These are phyloP conservation scores for Pollenia griseotomentosa DNA, from an alignment of 2,888 invertebrate species.

Conservation along the genomic window DNA sequence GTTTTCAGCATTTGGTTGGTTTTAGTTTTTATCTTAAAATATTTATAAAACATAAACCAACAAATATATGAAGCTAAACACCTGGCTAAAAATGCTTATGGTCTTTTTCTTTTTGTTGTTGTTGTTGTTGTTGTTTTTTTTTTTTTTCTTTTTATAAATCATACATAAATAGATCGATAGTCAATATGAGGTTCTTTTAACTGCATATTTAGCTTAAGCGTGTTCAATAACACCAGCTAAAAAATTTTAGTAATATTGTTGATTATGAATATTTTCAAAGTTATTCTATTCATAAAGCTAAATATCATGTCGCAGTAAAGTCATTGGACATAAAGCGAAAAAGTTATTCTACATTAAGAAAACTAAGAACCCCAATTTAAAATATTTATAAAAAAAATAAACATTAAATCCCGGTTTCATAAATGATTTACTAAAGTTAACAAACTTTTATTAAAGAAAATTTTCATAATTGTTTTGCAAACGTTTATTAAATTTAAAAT, in stretches of 20 bases:
- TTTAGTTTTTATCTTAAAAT: slow-evolving; percentile 23
- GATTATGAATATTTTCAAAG: neutral
- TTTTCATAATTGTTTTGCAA: no score
- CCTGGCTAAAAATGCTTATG: slow-evolving; percentile 48
- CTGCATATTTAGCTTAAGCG: slow-evolving; percentile 13
- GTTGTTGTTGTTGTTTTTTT: neutral
- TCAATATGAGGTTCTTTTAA: slow-evolving; percentile 39
- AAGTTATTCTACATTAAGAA: no score
- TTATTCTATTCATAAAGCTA: neutral
- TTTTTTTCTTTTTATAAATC: neutral
- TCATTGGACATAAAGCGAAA: no score
- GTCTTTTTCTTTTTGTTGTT: neutral
- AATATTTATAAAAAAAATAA: no score
- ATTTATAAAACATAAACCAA: neutral
- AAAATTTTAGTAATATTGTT: slow-evolving; percentile 35
- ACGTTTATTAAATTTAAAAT: no score
- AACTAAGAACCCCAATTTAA: no score
- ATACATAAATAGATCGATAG: slow-evolving; percentile 42
- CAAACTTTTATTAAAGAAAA: no score
- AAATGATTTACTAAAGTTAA: no score
- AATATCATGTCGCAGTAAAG: no score
- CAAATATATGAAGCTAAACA: slow-evolving; percentile 53
- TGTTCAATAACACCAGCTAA: neutral
- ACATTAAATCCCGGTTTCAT: no score
- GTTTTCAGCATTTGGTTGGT: neutral